These are phyloP conservation scores for Neoniphon sammara DNA, from an alignment of 2,797 vertebrate species.

Conservation along the genomic window DNA sequence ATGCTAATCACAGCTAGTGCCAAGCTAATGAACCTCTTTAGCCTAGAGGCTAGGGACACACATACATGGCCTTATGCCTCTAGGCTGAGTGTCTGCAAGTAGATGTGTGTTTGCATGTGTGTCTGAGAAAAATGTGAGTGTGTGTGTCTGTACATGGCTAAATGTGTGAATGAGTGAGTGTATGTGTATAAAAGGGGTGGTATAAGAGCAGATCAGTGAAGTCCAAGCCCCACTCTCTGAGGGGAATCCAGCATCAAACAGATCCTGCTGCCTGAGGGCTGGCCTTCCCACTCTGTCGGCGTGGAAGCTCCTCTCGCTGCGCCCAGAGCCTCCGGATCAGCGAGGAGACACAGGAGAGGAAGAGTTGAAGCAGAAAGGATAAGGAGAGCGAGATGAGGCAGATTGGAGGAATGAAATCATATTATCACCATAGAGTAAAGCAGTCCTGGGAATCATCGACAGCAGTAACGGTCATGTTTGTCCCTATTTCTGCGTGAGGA, in stretches of 20 bases:
- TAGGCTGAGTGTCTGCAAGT: conserved; percentile 47
- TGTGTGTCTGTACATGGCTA: conserved; percentile 20
- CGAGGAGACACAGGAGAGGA: conserved; percentile 50
- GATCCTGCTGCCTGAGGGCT: conserved; percentile 63
- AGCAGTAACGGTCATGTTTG: conserved; percentile 27
- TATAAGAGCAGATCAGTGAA: conserved; percentile 57
- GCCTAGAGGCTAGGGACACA: conserved; percentile 68
- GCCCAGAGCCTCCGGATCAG: conserved; percentile 61
- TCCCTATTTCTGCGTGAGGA: conserved; percentile 34
- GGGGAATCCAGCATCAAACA: conserved; percentile 65
- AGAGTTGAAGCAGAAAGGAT: conserved; percentile 53
- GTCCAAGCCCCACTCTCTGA: conserved; percentile 55
- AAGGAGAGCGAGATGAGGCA: conserved; percentile 41
- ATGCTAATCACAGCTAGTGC: conserved; percentile 77
- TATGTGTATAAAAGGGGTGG: conserved; percentile 44
- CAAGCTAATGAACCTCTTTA: conserved; percentile 80
- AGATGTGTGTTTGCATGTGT: conserved; percentile 2
- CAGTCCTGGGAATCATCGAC: conserved; percentile 50
- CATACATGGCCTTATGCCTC: conserved; percentile 55
- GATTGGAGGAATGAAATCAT: conserved; percentile 56
- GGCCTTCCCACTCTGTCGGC: conserved; percentile 59
- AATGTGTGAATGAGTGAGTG: conserved; percentile 48
- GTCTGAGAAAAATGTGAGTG: conserved; percentile 26
- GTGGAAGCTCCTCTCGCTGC: conserved; percentile 60
- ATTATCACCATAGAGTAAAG: conserved; percentile 56